Evolutionary conservation across 2,888 invertebrate genomes (phyloP).

Genomic region (Ophion ventricosus): DNA sequence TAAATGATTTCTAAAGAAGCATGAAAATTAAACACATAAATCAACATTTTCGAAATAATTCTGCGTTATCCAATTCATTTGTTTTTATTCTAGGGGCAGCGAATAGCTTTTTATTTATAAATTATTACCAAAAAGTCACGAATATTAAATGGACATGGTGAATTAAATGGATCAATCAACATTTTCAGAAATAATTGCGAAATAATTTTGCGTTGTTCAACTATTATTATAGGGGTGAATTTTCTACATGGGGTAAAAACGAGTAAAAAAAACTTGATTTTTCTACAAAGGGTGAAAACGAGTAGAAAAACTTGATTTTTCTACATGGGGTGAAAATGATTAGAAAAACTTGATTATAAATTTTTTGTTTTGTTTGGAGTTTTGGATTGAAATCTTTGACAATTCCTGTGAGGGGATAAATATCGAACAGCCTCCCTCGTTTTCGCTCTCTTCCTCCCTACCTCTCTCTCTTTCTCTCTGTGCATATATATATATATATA

Average conservation of each 20-base stretch:
- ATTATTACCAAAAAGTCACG: not conserved
- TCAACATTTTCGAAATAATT: not conserved
- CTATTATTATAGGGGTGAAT: not conserved
- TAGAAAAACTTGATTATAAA: not conserved
- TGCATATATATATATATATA: conserved; percentile 50
- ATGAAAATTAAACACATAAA: no score
- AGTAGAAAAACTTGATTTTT: not conserved
- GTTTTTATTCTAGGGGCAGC: not conserved
- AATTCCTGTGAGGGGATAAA: conserved; percentile 35
- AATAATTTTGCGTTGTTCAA: not conserved
- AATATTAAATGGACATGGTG: not conserved
- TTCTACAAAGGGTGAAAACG: not conserved
- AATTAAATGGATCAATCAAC: not conserved
- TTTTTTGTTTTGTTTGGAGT: not conserved
- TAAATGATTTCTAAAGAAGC: not conserved
- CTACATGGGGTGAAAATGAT: not conserved
- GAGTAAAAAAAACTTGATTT: not conserved
- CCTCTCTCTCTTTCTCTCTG: conserved; percentile 57
- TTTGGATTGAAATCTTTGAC: not conserved
- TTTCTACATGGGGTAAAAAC: no score
- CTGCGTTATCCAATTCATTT: not conserved
- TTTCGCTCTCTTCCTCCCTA: conserved; percentile 18
- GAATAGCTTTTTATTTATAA: no score
- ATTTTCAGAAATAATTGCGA: not conserved
- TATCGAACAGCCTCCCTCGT: conserved; percentile 22